Conservation (phyloP, 2,113 vertebrate genomes). For the Rhinopomastus cyanomelas region DNA sequence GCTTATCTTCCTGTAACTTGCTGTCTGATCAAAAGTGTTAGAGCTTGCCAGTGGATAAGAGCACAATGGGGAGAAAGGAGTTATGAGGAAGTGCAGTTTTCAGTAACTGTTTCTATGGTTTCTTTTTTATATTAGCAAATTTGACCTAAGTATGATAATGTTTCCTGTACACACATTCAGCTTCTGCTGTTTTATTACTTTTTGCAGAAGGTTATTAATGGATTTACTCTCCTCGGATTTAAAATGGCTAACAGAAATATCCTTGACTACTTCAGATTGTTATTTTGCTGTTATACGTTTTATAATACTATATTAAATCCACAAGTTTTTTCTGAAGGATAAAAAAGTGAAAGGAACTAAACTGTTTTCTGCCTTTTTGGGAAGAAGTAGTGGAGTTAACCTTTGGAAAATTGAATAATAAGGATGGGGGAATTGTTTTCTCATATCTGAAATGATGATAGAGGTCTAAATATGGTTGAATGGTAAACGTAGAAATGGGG, state of each 20-base stretch:
- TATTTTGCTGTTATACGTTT: neutral
- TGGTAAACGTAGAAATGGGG: neutral
- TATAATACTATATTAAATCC: neutral
- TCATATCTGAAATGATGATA: neutral
- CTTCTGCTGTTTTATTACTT: neutral
- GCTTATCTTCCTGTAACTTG: fast-evolving
- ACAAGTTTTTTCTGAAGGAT: neutral
- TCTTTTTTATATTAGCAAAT: neutral
- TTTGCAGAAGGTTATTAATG: neutral
- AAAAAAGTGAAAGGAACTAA: neutral
- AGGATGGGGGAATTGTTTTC: neutral
- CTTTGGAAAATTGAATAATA: neutral
- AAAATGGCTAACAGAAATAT: neutral
- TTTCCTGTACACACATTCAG: neutral
- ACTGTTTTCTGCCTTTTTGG: neutral
- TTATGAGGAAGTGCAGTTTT: neutral
- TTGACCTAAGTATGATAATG: neutral
- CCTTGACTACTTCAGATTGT: neutral
- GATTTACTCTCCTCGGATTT: neutral
- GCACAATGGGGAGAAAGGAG: neutral
- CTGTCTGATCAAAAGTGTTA: fast-evolving
- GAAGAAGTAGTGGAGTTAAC: neutral
- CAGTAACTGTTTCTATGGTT: neutral
- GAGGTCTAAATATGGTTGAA: neutral
- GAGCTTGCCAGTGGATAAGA: neutral